A percentile compares a stretch with the other conserved stretches of the same genome.
phyloP scores from a whole-genome alignment of 2,113 vertebrate species.

The Nothocercus nigrocapillus region DNA sequence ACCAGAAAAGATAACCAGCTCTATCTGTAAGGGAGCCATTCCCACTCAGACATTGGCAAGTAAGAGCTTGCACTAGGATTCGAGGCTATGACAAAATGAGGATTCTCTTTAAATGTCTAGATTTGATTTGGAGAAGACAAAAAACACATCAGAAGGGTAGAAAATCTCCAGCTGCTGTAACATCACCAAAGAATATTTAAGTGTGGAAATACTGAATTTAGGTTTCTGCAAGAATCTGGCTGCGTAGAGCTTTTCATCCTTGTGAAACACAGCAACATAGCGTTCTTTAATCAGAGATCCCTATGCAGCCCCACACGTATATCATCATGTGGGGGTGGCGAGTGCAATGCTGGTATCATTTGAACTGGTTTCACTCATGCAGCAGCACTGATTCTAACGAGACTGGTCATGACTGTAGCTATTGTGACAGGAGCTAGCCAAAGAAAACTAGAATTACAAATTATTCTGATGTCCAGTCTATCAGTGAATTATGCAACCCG shows the following conservation, averaged over 20 bases:
- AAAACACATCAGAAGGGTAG: neutral
- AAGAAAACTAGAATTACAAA: neutral
- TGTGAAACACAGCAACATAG: neutral
- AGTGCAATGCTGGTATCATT: neutral
- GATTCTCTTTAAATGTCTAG: neutral
- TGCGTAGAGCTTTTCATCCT: neutral
- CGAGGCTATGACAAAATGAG: neutral
- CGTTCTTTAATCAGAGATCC: neutral
- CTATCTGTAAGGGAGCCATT: neutral
- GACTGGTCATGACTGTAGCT: neutral
- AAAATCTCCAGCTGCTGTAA: neutral
- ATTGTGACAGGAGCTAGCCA: neutral
- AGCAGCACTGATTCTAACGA: constrained; percentile 13
- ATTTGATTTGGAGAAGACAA: neutral
- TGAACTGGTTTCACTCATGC: neutral
- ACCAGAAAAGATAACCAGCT: neutral
- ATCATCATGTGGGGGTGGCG: neutral
- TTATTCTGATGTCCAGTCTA: constrained; percentile 7
- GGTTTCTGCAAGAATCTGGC: neutral
- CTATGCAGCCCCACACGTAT: neutral
- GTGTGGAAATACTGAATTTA: neutral
- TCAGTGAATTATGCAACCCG: constrained; percentile 1
- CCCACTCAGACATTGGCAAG: neutral
- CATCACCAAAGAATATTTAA: neutral
- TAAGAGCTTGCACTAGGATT: neutral